Evolutionary conservation across 1,140 invertebrate species (phyloP), one percentile per base, ranked within the genome.

Genomic region (Euura saliciscinereae): DNA sequence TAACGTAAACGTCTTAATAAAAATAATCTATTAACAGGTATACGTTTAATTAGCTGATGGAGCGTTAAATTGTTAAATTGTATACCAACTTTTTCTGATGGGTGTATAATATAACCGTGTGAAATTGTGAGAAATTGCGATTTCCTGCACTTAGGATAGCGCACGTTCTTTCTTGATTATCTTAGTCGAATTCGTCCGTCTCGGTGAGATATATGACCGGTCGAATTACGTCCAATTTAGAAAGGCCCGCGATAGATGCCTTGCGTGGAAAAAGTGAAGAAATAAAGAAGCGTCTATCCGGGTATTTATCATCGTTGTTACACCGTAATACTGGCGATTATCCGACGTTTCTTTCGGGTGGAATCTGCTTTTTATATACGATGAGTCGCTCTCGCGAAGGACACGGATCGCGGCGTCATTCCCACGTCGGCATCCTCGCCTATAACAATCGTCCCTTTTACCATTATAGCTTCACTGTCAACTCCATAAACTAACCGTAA

Each of bases 111-210:
- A 59, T n/a, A n/a, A n/a, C 51, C 8, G 13, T 59, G 13, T n/a
- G 6, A n/a, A 59, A 59, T 59, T 59, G 51, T n/a, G 51, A 59
- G 51, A 59, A 59, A 59, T 59, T n/a, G 51, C 51, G 51, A 59
- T 59, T 59, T 59, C 3, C 13, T 59, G 51, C 51, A n/a, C 10
- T 59, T 11, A 11, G 51, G 51, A 59, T 3, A 8, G 51, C 51
- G 51, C 8, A 6, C 28, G 28, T 28, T 28, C 28, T 28, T 28
- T 1, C 28, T 28, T 28, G 28, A 28, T 28, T 28, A 28, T 28
- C 28, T 28, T 28, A 28, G 28, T 28, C 28, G 28, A 28, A 28
- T 28, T 28, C 28, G 28, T 28, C 28, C 28, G 28, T 28, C 28
- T 28, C 28, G 28, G 28, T 28, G 28, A 28, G 28, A 28, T 28